Evolutionary conservation across 1,140 invertebrate species (phyloP).

Genomic region (Atta texana): DNA sequence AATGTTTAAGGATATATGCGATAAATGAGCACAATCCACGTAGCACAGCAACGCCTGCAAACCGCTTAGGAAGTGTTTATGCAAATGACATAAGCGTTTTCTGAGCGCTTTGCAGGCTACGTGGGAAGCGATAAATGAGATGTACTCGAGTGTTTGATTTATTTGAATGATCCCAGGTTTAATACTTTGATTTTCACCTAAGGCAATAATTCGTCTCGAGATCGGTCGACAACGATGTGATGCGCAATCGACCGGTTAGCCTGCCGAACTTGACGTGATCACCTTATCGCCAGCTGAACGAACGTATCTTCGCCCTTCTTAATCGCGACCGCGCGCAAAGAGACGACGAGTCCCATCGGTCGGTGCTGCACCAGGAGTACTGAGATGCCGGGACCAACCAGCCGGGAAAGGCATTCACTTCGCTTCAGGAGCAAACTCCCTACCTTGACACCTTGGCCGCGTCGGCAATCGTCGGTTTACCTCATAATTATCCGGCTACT

Average conservation of each 20-base stretch:
- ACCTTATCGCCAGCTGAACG: background rate
- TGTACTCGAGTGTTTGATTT: background rate
- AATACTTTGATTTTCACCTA: background rate
- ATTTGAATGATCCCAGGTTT: background rate
- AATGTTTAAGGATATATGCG: background rate
- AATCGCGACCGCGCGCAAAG: conserved; percentile 66
- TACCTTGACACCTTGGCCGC: conserved; percentile 64
- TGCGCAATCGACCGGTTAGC: conserved; percentile 2
- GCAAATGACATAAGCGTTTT: too few relatives aligned
- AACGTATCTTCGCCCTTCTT: conserved; percentile 30
- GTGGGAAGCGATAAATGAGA: background rate
- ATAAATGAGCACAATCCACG: background rate
- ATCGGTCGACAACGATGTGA: background rate
- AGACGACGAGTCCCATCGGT: conserved; percentile 80
- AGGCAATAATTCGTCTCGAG: background rate
- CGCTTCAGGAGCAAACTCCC: conserved; percentile 65
- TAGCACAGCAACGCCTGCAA: too few relatives aligned
- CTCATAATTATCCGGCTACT: conserved; percentile 34
- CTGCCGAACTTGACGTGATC: conserved; percentile 13
- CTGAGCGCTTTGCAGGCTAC: too few relatives aligned
- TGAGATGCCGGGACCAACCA: conserved; percentile 74
- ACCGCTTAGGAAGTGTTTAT: too few relatives aligned
- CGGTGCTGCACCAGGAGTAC: conserved; percentile 81
- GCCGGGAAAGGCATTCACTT: conserved; percentile 83
- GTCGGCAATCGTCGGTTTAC: conserved; percentile 9